A percentile compares a stretch with the other conserved stretches of the same genome.
phyloP scores from a whole-genome alignment of 2,113 vertebrate species.

The Oryzias javanicus region DNA sequence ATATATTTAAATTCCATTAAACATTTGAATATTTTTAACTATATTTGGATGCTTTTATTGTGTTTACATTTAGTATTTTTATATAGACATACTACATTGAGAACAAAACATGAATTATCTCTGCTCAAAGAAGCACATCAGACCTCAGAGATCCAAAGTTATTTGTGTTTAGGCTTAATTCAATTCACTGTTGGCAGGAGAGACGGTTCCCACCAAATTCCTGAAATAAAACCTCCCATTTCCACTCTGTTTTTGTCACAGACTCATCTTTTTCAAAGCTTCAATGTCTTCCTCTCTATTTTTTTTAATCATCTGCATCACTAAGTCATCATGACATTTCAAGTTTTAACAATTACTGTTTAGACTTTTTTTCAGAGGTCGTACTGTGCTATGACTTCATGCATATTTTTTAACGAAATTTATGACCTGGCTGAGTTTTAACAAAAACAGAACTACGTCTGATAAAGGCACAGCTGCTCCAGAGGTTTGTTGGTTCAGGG shows the following conservation, averaged over 20 bases:
- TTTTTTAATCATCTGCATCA: neutral
- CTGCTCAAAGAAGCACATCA: slow-evolving; percentile 7
- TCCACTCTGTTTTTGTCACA: slow-evolving; percentile 19
- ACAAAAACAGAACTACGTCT: slow-evolving; percentile 38
- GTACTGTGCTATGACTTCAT: slow-evolving; percentile 33
- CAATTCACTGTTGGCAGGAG: slow-evolving; percentile 59
- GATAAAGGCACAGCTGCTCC: slow-evolving; percentile 27
- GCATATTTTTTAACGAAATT: slow-evolving; percentile 44
- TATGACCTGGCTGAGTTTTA: slow-evolving; percentile 40
- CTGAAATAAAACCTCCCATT: slow-evolving; percentile 33
- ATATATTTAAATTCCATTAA: no score
- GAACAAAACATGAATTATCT: slow-evolving; percentile 11
- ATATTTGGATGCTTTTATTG: no score
- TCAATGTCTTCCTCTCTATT: neutral
- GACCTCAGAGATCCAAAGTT: slow-evolving; percentile 30
- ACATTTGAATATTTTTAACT: no score
- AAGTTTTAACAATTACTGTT: neutral
- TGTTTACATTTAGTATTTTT: neutral
- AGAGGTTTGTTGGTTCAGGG: slow-evolving; percentile 36
- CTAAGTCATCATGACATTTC: slow-evolving; percentile 8
- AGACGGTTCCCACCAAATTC: slow-evolving; percentile 68
- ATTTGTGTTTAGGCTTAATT: slow-evolving; percentile 61
- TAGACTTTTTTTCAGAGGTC: slow-evolving; percentile 5
- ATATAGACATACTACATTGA: slow-evolving; percentile 5
- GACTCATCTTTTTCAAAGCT: slow-evolving; percentile 1